Conservation (phyloP, 2,888 invertebrate species). For the Phortica magna region DNA sequence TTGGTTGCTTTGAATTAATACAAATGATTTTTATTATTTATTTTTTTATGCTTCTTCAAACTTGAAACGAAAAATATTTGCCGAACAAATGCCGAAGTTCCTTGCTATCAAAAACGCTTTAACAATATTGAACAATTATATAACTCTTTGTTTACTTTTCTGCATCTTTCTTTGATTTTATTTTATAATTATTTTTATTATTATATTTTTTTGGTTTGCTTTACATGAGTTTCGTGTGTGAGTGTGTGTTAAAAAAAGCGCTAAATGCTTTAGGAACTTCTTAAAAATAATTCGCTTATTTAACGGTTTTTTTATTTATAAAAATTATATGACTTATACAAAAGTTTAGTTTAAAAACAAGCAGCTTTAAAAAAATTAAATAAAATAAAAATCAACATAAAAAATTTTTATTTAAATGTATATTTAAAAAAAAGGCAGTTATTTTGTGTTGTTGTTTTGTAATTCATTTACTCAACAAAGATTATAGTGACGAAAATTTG, state of each 20-base stretch:
- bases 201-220: constrained; percentile 34
- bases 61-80: constrained; percentile 39
- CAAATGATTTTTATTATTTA: constrained; percentile 25
- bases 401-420: constrained; percentile 1
- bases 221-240: constrained; percentile 21
- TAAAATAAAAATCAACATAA: neutral
- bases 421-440: constrained; percentile 25
- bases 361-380: constrained; percentile 7
- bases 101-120: constrained; percentile 28
- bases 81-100: constrained; percentile 58
- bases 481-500: constrained; percentile 8
- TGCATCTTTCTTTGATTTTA: neutral
- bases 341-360: constrained; percentile 25
- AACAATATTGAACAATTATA: constrained; percentile 44
- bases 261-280: constrained; percentile 67
- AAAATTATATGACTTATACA: constrained; percentile 41
- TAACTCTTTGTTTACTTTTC: constrained; percentile 26
- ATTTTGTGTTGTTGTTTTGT: constrained; percentile 5
- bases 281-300: constrained; percentile 55
- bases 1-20: constrained; percentile 39
- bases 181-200: constrained; percentile 13
- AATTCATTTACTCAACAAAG: neutral
- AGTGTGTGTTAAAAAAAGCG: constrained; percentile 19
- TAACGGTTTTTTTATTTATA: constrained; percentile 34
- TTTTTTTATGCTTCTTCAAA: constrained; percentile 3